Evolutionary conservation across 2,113 vertebrate genomes (phyloP).

Genomic region (Edolisoma coerulescens): DNA sequence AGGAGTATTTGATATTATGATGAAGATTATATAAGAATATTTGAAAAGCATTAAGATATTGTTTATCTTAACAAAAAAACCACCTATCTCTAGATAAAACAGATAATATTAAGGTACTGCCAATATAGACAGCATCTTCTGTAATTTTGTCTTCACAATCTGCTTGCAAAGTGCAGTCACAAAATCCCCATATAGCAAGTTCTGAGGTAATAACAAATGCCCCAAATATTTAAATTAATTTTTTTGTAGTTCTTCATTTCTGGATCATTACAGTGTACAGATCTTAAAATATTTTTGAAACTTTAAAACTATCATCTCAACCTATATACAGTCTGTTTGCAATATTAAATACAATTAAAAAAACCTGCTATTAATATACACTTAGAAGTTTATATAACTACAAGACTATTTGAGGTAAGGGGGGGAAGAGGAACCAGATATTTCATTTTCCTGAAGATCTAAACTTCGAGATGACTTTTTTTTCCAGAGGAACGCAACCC

Average conservation of each 20-base stretch:
- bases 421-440: neutral
- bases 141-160: neutral
- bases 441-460: neutral
- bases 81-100: neutral
- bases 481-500: neutral
- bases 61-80: neutral
- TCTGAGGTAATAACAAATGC: neutral
- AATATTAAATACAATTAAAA: neutral
- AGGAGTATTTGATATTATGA: neutral
- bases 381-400: neutral
- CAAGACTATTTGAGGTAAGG: neutral
- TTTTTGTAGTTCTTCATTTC: neutral
- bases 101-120: neutral
- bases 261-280: neutral
- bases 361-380: neutral
- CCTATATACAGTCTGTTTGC: neutral
- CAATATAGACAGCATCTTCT: neutral
- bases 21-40: neutral
- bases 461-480: neutral
- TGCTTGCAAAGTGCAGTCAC: neutral
- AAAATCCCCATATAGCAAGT: neutral
- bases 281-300: neutral
- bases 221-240: neutral
- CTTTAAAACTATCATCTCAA: neutral
- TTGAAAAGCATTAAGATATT: neutral